Base-by-base conservation (phyloP, 2,113 vertebrate genomes). In the Procapra przewalskii region DNA sequence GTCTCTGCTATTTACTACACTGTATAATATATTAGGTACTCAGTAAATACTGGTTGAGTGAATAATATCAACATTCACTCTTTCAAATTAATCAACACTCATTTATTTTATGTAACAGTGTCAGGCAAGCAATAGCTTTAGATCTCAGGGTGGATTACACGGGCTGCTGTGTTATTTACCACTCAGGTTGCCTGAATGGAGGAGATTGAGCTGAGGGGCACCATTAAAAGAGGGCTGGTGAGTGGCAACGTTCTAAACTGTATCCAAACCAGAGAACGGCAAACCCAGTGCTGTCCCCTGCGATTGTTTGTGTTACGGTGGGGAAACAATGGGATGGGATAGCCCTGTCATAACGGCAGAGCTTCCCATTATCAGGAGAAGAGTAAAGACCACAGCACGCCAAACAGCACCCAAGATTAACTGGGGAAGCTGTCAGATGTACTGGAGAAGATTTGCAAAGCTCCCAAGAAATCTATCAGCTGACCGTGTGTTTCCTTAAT, bases 21-120 rank as follows among this genome's bases (percentile, higher is more conserved):
- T 75, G 36, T 43, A 14, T 25, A 25, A 25, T 75, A 75, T 82
- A 43, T n/a, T 59, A 94, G 8, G 62, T 52, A 67, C 31, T 59
- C 55, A 90, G 4, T 25, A 86, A 64, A 9, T 82, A 71, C 55
- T 90, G 52, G 31, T 83, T 25, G 67, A 93, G n/a, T 83, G 48
- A 91, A 55, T 94, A 96, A 96, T 93, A 33, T 67, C 16, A 9
- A 82, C 59, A 93, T 91, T 88, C 31, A 77, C 80, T 96, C 54
- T 83, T 91, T 87, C 43, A 40, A 55, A 83, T 93, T 64, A 80
- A 55, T 88, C 64, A 60, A 60, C 17, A 83, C 9, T 1, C 11
- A 9, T 84, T 91, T 91, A 64, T 84, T 75, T 90, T 62, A 80
- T 55, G 50, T 60, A 77, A 59, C n/a, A 90, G 27, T 45, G 31